Conservation (phyloP, 35 echinoderm and acorn worm genomes). For the Eucidaris tribuloides region DNA sequence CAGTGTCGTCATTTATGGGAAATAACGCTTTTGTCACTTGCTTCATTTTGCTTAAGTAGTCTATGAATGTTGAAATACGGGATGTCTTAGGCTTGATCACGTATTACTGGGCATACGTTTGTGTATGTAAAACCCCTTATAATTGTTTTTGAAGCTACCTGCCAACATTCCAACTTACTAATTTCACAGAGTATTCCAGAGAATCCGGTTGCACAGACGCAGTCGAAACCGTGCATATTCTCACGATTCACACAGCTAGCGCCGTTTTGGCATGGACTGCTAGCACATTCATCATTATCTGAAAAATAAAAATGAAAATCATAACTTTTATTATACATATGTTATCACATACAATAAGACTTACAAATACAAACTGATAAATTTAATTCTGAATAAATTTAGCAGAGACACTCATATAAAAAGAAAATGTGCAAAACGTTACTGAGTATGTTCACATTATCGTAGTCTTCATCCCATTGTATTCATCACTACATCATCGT, state of each 20-base stretch:
- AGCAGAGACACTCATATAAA: not conserved
- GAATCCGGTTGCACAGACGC: conserved; percentile 37
- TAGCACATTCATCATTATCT: conserved; percentile 84
- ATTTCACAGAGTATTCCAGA: conserved; percentile 45
- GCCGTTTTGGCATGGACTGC: conserved; percentile 68
- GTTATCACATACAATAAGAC: not conserved
- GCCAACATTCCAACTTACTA: conserved; percentile 30
- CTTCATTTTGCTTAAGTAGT: too few species aligned
- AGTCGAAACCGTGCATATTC: conserved; percentile 28
- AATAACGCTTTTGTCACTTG: too few species aligned
- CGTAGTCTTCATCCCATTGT: too few species aligned
- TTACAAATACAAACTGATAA: not conserved
- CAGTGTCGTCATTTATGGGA: too few species aligned
- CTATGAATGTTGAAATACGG: too few species aligned
- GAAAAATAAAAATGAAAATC: not conserved
- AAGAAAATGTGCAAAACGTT: not conserved
- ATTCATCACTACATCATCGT: not conserved
- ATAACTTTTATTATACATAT: not conserved
- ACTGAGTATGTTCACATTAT: not conserved
- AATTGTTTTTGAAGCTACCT: not conserved
- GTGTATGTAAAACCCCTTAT: not conserved
- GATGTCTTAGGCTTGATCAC: too few species aligned
- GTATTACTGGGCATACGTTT: too few species aligned
- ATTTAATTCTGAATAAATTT: not conserved
- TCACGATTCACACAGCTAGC: conserved; percentile 53